Conservation (phyloP, 2,113 vertebrate species). For the Ceyx melanurus region DNA sequence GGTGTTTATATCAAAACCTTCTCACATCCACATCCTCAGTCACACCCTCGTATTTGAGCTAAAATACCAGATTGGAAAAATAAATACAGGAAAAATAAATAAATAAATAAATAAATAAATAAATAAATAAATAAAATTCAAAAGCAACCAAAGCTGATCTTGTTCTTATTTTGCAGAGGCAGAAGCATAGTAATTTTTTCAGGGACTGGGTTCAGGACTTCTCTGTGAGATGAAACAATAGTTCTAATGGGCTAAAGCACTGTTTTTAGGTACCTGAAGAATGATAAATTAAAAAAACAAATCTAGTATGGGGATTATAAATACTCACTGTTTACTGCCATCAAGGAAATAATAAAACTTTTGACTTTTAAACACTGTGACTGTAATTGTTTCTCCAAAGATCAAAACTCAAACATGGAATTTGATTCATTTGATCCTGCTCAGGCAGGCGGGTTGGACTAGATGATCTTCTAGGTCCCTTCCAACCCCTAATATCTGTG, state of each 20-base stretch:
- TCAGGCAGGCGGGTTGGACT: no score
- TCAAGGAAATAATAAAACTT: not conserved
- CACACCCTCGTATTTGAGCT: not conserved
- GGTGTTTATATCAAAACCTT: not conserved
- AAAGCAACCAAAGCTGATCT: slow-evolving; percentile 18
- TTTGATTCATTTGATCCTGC: no score
- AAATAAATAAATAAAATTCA: not conserved
- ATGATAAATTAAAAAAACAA: not conserved
- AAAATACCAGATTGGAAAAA: slow-evolving; percentile 11
- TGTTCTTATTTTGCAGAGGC: slow-evolving; percentile 16
- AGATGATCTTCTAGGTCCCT: no score
- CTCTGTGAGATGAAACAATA: not conserved
- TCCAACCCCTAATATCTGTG: no score
- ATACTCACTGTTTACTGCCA: not conserved
- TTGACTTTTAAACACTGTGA: not conserved
- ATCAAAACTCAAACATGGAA: not conserved
- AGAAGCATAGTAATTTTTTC: slow-evolving; percentile 22
- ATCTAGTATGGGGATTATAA: not conserved
- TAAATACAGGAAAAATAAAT: not conserved
- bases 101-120: no score
- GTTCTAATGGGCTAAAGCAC: slow-evolving; percentile 2
- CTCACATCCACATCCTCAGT: not conserved
- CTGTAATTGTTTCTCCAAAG: not conserved
- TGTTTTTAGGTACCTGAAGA: not conserved
- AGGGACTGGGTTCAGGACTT: not conserved